A percentile compares a stretch with the other conserved stretches of the same genome.
These are phyloP conservation scores for Dendronephthya gigantea DNA, from an alignment of 64 coral and sea anemone species.

Conservation along the genomic window DNA sequence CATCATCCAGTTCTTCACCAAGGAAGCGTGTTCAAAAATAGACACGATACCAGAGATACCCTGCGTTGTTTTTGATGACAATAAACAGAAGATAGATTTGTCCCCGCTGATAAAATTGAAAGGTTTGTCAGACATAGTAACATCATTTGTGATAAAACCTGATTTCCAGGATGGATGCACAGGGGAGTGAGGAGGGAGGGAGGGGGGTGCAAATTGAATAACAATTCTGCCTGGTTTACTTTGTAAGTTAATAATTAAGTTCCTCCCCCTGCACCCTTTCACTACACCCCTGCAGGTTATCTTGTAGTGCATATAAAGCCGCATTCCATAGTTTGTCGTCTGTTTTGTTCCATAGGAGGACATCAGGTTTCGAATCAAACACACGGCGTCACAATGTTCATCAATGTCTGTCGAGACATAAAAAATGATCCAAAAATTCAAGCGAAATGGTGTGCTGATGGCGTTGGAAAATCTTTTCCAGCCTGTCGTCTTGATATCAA, in stretches of 20 bases:
- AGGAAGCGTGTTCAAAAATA: conserved; percentile 51
- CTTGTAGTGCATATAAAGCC: too few species aligned
- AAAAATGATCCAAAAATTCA: conserved; percentile 19
- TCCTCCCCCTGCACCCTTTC: too few species aligned
- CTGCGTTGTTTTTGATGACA: conserved; percentile 42
- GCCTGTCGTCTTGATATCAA: conserved; percentile 41
- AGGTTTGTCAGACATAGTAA: too few species aligned
- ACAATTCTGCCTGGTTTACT: background rate
- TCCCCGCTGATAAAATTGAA: conserved; percentile 61
- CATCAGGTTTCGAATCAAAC: conserved; percentile 56
- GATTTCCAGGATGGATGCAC: too few species aligned
- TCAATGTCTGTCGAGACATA: conserved; percentile 83
- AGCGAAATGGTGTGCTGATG: background rate
- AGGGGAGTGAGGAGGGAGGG: too few species aligned
- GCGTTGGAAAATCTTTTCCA: conserved; percentile 5
- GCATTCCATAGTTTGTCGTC: too few species aligned
- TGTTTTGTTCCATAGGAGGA: conserved; percentile 34
- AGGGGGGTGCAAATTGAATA: background rate
- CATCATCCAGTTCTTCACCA: conserved; percentile 81
- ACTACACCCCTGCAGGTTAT: too few species aligned
- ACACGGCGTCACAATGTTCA: conserved; percentile 44
- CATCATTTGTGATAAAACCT: too few species aligned
- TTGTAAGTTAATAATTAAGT: too few species aligned
- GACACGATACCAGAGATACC: conserved; percentile 49
- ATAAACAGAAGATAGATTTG: conserved; percentile 53